phyloP scores from a whole-genome alignment of 2,888 invertebrate species.

The Litoditis marina region DNA sequence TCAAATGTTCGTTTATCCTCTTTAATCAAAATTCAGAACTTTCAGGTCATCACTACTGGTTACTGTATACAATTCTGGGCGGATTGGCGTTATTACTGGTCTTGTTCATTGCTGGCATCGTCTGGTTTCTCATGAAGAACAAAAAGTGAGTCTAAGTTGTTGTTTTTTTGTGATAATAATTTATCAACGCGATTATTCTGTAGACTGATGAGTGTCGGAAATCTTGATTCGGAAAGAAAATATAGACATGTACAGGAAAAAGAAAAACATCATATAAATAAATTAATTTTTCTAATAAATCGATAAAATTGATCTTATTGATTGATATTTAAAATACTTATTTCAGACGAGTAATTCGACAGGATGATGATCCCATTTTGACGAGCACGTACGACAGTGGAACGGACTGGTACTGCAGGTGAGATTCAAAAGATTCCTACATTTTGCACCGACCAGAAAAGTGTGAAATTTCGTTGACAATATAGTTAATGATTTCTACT shows the following conservation, averaged over 20 bases:
- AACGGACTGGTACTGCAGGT: background rate
- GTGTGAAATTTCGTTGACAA: no score
- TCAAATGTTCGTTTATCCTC: no score
- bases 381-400: constrained; percentile 14
- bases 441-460: background rate
- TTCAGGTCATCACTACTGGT: no score
- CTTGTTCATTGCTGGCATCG: background rate
- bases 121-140: background rate
- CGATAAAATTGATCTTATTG: no score
- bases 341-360: constrained; percentile 17
- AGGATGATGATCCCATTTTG: constrained; percentile 15
- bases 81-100: background rate
- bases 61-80: background rate
- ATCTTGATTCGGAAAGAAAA: no score
- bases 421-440: background rate
- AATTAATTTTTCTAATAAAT: no score
- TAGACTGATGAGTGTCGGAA: no score
- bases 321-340: background rate
- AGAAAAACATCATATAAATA: no score
- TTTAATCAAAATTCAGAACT: no score
- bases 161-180: no score
- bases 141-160: constrained; percentile 1
- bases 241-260: background rate
- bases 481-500: no score
- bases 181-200: no score